A percentile compares a stretch with the other conserved stretches of the same genome.
Evolutionary conservation across 2,888 invertebrate species (phyloP).

Genomic region (Neoscelio sp.): DNA sequence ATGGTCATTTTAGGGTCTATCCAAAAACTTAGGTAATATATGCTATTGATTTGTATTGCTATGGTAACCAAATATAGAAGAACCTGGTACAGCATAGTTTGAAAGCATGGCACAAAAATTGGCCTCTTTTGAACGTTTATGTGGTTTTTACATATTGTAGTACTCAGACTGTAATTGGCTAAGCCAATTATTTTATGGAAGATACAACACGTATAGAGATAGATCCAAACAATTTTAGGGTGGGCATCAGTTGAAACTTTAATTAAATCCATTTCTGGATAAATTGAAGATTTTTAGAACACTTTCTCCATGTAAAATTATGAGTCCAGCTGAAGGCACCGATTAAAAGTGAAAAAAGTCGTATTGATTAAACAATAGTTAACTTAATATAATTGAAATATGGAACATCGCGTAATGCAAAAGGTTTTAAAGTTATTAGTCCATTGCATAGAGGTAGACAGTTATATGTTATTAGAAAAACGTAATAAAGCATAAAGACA

Average conservation of each 20-base stretch:
- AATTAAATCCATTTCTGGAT: neutral
- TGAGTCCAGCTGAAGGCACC: no score
- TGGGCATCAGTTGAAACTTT: neutral
- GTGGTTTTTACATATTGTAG: slow-evolving; percentile 8
- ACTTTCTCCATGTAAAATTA: slow-evolving; percentile 2
- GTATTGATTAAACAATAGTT: no score
- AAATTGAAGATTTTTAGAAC: neutral
- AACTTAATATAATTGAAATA: no score
- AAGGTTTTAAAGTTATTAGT: no score
- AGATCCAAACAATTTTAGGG: slow-evolving; percentile 20
- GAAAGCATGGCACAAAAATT: neutral
- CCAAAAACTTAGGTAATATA: slow-evolving; percentile 19
- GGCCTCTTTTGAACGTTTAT: neutral
- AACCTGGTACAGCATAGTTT: slow-evolving; percentile 5
- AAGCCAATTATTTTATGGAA: slow-evolving; percentile 16
- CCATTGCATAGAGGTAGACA: no score
- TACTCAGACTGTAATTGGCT: slow-evolving; percentile 10
- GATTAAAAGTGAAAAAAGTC: no score
- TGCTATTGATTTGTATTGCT: slow-evolving; percentile 18
- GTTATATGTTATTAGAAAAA: no score
- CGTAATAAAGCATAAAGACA: no score
- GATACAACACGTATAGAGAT: neutral
- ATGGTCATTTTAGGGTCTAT: slow-evolving; percentile 24
- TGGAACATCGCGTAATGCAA: no score
- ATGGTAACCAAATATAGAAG: slow-evolving; percentile 13